Conservation (phyloP, 1,140 invertebrate genomes). For the Drosophila suzukii region DNA sequence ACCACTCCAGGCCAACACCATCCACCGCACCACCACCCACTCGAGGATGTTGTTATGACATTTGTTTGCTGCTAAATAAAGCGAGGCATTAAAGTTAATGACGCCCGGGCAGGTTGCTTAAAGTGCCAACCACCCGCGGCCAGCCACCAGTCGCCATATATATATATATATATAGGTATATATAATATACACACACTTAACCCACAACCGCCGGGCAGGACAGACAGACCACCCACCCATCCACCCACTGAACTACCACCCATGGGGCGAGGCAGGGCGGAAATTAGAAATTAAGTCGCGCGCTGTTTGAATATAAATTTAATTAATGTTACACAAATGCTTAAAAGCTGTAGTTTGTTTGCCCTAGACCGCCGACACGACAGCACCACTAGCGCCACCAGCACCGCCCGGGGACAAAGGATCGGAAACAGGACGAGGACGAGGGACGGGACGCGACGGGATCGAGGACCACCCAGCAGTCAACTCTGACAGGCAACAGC, state of each 20-base stretch:
- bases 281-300: constrained; percentile 83
- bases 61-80: constrained; percentile 82
- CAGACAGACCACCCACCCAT: constrained; percentile 12
- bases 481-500: constrained; percentile 71
- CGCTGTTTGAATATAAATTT: constrained; percentile 83
- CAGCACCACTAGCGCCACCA: constrained; percentile 13
- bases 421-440: constrained; percentile 1
- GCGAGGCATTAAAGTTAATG: constrained; percentile 81
- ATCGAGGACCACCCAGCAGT: constrained; percentile 33
- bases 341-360: constrained; percentile 81
- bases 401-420: constrained; percentile 7
- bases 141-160: constrained; percentile 8
- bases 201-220: constrained; percentile 40
- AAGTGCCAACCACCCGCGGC: constrained; percentile 78
- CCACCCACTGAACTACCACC: constrained; percentile 2
- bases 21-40: constrained; percentile 5
- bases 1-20: constrained; percentile 3
- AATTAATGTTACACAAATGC: constrained; percentile 83
- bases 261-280: constrained; percentile 47
- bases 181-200: constrained; percentile 33
- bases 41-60: constrained; percentile 74
- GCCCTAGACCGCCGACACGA: constrained; percentile 62
- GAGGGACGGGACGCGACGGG: constrained; percentile 8
- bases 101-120: constrained; percentile 79
- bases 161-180: constrained; percentile 26